These are phyloP conservation scores for Caenorhabditis tropicalis DNA, from an alignment of 1,140 invertebrate genomes.

Conservation along the genomic window DNA sequence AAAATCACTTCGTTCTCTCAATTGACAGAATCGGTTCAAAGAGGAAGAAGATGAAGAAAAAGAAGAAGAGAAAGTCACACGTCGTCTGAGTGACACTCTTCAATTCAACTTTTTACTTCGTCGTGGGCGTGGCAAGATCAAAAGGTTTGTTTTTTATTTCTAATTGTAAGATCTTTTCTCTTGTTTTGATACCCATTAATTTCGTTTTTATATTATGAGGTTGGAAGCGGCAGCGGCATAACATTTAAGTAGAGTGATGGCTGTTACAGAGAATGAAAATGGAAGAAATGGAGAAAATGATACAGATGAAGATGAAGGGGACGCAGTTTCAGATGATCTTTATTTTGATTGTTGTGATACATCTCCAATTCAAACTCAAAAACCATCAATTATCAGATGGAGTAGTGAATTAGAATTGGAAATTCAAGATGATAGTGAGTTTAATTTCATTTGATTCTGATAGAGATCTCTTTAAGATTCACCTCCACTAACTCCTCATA, in stretches of 20 bases:
- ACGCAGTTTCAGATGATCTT: constrained; percentile 61
- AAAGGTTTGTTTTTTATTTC: constrained; percentile 77
- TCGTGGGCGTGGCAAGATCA: constrained; percentile 99
- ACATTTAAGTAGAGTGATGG: constrained; percentile 67
- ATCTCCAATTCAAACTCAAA: constrained; percentile 52
- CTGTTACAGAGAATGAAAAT: constrained; percentile 8
- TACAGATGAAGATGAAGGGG: constrained; percentile 53
- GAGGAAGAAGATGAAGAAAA: neutral
- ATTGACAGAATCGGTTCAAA: constrained; percentile 13
- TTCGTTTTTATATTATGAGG: constrained; percentile 87
- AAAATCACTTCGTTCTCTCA: neutral
- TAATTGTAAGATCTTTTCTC: no score
- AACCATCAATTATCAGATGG: constrained; percentile 60
- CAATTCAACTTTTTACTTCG: constrained; percentile 24
- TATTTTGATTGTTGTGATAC: constrained; percentile 70
- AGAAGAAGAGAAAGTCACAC: no score
- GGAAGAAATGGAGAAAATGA: constrained; percentile 42
- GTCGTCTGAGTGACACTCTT: constrained; percentile 1
- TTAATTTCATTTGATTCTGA: no score
- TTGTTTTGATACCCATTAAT: neutral
- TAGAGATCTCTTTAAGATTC: no score
- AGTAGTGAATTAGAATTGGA: constrained; percentile 49
- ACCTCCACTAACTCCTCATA: constrained; percentile 62
- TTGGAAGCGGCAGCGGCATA: constrained; percentile 90
- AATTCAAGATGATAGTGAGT: constrained; percentile 49